Evolutionary conservation across 2,888 invertebrate species (phyloP), one percentile per base, ranked within the genome.

Genomic region (Corbicula japonica): DNA sequence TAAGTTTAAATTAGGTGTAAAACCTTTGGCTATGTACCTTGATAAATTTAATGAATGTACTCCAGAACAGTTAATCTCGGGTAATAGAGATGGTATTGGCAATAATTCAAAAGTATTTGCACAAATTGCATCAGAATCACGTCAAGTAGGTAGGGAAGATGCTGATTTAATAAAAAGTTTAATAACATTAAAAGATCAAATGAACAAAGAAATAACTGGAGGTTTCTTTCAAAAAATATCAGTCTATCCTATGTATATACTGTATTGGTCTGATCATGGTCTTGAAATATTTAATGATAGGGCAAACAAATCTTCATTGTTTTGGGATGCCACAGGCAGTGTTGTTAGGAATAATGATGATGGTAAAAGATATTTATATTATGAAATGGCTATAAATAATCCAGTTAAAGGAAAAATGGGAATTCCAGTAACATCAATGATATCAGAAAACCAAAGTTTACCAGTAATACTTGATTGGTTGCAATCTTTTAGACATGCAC

Each of bases 351-450:
- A 50, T 56, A 18, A 28, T 15, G 62, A 54, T 15, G 41, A 46
- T 34, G 70, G 63, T 1, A 76, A 76, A 35, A 52, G 46, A 26
- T 71, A 23, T 32, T 50, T 76, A 1, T 71, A 76, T 61, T 74
- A 74, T 74, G 69, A 69, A 56, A 18, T 62, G 6, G 66, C 60
- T n/a, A 5, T 66, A 26, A 21, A 38, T 12, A 5, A 60, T 21
- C 60, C 34, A 15, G 54, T 76, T n/a, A 46, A 68, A 46, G 77
- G 72, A 4, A 77, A 62, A 69, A 77, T 77, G 66, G 77, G 62
- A 15, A 58, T 77, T 41, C 70, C 70, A 15, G 21, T 77, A 5
- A 56, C 73, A 30, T 15, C 69, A 18, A 78, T 78, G 69, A 28
- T 74, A 34, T 56, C 65, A 30, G 58, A 62, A 18, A 54, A 56